Evolutionary conservation across 2,113 vertebrate species (phyloP).

Genomic region (Oncorhynchus masou): DNA sequence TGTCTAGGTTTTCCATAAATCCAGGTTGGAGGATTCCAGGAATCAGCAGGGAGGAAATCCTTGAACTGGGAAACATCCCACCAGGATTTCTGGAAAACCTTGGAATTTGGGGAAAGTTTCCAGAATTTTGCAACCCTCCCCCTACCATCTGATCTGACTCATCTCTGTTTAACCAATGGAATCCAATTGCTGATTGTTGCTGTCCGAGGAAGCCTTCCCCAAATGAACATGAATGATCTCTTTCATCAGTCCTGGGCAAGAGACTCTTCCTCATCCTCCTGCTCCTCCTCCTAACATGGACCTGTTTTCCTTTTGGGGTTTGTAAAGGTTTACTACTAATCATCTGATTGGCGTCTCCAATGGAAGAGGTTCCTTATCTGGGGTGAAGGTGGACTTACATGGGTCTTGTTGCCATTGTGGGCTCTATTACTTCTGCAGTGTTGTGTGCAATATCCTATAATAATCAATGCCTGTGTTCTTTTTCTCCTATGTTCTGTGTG

Average conservation of each 20-base stretch:
- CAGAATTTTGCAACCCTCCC: not conserved
- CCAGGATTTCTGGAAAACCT: too few relatives aligned
- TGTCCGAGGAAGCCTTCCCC: slow-evolving; percentile 39
- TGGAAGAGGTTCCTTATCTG: not conserved
- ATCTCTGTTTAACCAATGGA: slow-evolving; percentile 28
- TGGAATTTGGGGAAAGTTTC: too few relatives aligned
- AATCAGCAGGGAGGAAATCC: too few relatives aligned
- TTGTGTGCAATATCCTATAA: slow-evolving; percentile 14
- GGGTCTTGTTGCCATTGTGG: too few relatives aligned
- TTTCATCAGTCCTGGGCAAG: slow-evolving; percentile 43
- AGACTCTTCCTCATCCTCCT: slow-evolving; percentile 32
- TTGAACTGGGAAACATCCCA: too few relatives aligned
- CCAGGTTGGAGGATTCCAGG: too few relatives aligned
- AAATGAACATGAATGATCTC: slow-evolving; percentile 18
- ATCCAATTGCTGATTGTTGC: slow-evolving; percentile 24
- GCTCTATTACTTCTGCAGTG: not conserved
- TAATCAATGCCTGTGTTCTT: not conserved
- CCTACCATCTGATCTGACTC: not conserved
- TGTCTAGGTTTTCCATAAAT: too few relatives aligned
- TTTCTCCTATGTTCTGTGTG: too few relatives aligned
- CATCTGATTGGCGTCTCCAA: not conserved
- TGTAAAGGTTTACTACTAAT: not conserved
- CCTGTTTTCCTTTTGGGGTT: not conserved
- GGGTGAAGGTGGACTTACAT: slow-evolving; percentile 5
- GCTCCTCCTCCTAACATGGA: slow-evolving; percentile 6